Percentiles rank a stretch among this genome's conserved stretches.
phyloP scores from a whole-genome alignment of 2,113 vertebrate species.

The Sphyrna mokarran region DNA sequence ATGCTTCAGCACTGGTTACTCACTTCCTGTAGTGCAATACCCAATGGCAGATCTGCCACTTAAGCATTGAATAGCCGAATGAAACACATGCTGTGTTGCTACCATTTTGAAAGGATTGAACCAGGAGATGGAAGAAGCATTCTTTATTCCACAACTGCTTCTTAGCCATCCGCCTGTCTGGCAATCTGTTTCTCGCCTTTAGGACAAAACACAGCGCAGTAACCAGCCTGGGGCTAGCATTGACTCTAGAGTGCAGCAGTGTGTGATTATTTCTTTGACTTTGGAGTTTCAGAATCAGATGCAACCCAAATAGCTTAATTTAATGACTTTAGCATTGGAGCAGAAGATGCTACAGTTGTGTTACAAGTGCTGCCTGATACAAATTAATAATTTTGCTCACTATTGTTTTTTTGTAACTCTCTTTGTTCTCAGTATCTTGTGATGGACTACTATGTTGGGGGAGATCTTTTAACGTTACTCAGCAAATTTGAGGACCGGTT shows the following conservation, averaged over 20 bases:
- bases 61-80: background rate
- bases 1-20: background rate
- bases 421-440: slow-evolving; percentile 78
- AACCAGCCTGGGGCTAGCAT: background rate
- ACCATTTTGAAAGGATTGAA: background rate
- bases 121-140: background rate
- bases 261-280: background rate
- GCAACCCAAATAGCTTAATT: background rate
- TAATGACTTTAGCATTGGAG: background rate
- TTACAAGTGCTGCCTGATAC: background rate
- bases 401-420: background rate
- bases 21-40: background rate
- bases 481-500: slow-evolving; percentile 97
- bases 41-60: background rate
- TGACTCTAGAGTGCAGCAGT: background rate
- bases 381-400: background rate
- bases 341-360: background rate
- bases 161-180: background rate
- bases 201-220: background rate
- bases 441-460: slow-evolving; percentile 99
- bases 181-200: background rate
- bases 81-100: background rate
- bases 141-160: background rate
- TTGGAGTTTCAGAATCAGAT: background rate
- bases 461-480: slow-evolving; percentile 91